phyloP scores from a whole-genome alignment of 2,797 vertebrate genomes.

The Philypnodon macrostomus region DNA sequence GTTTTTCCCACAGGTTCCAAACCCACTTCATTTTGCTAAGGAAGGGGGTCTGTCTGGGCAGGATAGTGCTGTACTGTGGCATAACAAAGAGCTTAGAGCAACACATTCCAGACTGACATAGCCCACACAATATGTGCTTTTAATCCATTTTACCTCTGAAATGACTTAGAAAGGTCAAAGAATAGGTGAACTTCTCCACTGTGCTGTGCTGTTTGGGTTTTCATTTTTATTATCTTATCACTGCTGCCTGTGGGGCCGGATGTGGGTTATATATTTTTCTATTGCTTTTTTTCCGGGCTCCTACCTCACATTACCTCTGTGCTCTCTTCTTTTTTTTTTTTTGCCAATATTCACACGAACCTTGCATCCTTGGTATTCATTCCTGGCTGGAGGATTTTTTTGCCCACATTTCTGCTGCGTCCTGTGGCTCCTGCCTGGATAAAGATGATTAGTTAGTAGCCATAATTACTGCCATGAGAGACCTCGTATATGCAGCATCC shows the following conservation, averaged over 20 bases:
- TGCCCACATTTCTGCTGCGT: slow-evolving; percentile 31
- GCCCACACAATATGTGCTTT: too few species aligned
- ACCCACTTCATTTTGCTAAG: too few species aligned
- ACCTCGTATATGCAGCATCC: slow-evolving; percentile 8
- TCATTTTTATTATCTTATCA: not conserved
- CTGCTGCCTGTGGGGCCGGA: not conserved
- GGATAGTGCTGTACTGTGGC: too few species aligned
- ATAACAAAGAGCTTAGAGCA: too few species aligned
- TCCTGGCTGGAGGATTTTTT: not conserved
- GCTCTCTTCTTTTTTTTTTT: too few species aligned
- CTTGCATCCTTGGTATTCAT: not conserved
- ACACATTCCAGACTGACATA: too few species aligned
- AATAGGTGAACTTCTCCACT: not conserved
- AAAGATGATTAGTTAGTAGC: slow-evolving; percentile 44
- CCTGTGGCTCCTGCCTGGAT: slow-evolving; percentile 16
- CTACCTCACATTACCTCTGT: slow-evolving; percentile 1
- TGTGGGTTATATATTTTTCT: not conserved
- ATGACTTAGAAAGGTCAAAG: not conserved
- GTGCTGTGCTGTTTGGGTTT: not conserved
- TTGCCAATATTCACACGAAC: not conserved
- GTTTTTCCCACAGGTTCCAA: too few species aligned
- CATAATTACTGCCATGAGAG: slow-evolving; percentile 35
- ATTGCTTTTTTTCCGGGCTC: not conserved
- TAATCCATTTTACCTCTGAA: too few species aligned
- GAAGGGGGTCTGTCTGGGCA: too few species aligned